A percentile compares a stretch with the other conserved stretches of the same genome.
phyloP scores from a whole-genome alignment of 2,888 invertebrate genomes.

The Cancer borealis region DNA sequence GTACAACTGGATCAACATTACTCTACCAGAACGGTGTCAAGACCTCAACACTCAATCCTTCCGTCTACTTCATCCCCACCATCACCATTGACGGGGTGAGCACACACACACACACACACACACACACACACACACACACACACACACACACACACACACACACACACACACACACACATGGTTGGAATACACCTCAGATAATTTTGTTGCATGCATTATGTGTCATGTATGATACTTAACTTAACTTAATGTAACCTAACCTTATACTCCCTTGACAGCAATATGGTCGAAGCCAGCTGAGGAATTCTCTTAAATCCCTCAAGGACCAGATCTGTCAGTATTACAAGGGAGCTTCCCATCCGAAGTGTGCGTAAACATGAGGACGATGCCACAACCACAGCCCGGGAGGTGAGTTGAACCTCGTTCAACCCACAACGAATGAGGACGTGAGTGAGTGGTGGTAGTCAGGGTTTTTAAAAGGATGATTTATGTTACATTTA shows the following conservation, averaged over 20 bases:
- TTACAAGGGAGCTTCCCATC: constrained; percentile 25
- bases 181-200: neutral
- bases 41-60: constrained; percentile 78
- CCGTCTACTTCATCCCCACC: constrained; percentile 78
- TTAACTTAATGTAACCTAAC: neutral
- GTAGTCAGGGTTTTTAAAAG: no score
- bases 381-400: neutral
- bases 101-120: neutral
- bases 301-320: neutral
- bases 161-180: no score
- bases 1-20: constrained; percentile 45
- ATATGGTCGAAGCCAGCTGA: constrained; percentile 27
- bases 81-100: constrained; percentile 74
- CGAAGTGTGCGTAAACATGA: neutral
- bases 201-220: neutral
- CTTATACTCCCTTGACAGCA: neutral
- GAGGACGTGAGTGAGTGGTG: no score
- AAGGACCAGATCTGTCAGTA: constrained; percentile 2
- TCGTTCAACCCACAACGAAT: no score
- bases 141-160: no score
- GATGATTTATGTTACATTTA: no score
- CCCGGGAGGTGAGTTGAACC: neutral
- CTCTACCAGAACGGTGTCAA: constrained; percentile 77
- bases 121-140: neutral
- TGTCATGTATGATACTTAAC: neutral